Percentiles rank a stretch among this genome's conserved stretches.
These are phyloP conservation scores for Taenioides sp. DNA, from an alignment of 2,797 vertebrate genomes.

Conservation along the genomic window DNA sequence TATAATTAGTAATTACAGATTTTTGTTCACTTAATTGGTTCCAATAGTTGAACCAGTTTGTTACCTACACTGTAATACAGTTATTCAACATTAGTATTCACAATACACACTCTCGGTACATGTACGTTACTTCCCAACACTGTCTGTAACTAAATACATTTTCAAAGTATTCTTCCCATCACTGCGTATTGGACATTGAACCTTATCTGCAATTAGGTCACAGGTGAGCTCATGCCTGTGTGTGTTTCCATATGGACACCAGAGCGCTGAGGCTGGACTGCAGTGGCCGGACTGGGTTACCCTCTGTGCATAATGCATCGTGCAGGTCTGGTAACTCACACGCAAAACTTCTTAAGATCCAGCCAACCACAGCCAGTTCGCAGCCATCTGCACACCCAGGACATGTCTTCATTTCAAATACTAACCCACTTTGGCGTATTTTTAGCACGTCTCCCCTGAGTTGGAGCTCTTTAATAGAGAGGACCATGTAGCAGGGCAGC, in stretches of 20 bases:
- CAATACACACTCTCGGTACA: no score
- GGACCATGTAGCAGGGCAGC: slow-evolving; percentile 53
- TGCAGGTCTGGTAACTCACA: slow-evolving; percentile 19
- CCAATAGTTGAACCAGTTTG: slow-evolving; percentile 27
- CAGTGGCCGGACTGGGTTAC: slow-evolving; percentile 58
- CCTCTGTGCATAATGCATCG: slow-evolving; percentile 71
- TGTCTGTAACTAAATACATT: no score
- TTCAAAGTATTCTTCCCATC: no score
- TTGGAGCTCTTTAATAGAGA: slow-evolving; percentile 57
- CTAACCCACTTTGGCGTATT: slow-evolving; percentile 72
- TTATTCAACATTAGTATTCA: no score
- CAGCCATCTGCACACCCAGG: slow-evolving; percentile 19
- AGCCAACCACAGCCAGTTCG: slow-evolving; percentile 29
- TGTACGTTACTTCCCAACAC: no score
- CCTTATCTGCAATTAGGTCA: slow-evolving; percentile 54
- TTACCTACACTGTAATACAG: slow-evolving; percentile 10
- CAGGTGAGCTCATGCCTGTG: slow-evolving; percentile 2
- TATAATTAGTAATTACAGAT: slow-evolving; percentile 7
- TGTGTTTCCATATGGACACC: slow-evolving; percentile 24
- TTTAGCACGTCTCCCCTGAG: slow-evolving; percentile 66
- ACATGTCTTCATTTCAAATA: slow-evolving; percentile 42
- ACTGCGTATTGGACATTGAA: slow-evolving; percentile 48
- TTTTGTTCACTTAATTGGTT: slow-evolving; percentile 29
- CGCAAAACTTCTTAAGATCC: slow-evolving; percentile 30
- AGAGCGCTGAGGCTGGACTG: slow-evolving; percentile 51